These are phyloP conservation scores for Hippasteria phrygiana DNA, from an alignment of 53 echinoderm and acorn worm genomes.

Conservation along the genomic window DNA sequence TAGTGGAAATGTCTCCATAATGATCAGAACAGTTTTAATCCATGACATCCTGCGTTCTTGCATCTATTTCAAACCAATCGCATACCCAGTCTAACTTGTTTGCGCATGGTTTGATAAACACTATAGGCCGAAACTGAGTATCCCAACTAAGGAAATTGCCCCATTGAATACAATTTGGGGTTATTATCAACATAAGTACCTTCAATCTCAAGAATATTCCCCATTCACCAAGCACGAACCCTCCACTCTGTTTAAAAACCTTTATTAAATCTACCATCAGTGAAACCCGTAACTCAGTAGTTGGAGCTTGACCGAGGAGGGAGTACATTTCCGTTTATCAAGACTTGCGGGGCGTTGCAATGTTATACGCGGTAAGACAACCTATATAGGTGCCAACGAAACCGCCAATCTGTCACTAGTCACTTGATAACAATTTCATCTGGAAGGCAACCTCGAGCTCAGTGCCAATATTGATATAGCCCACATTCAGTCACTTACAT, in stretches of 20 bases:
- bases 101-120: too few species aligned
- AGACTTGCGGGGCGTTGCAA: neutral
- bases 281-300: conserved; percentile 25
- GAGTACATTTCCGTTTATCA: conserved; percentile 34
- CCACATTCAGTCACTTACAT: conserved; percentile 45
- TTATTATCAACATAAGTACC: neutral
- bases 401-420: conserved; percentile 2
- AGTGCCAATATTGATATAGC: conserved; percentile 54
- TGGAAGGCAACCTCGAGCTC: conserved; percentile 26
- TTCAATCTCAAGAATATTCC: neutral
- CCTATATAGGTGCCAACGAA: neutral
- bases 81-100: too few species aligned
- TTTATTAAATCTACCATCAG: neutral
- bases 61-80: too few species aligned
- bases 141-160: too few species aligned
- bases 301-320: neutral
- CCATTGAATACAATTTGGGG: neutral
- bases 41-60: too few species aligned
- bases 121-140: too few species aligned
- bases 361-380: neutral
- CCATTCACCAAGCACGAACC: neutral
- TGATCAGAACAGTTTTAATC: too few species aligned
- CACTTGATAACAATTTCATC: conserved; percentile 46
- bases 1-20: too few species aligned
- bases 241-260: conserved; percentile 10